Percentiles rank a stretch among this genome's conserved stretches.
phyloP scores from a whole-genome alignment of 2,797 vertebrate genomes.

The Loris lydekkerianus region DNA sequence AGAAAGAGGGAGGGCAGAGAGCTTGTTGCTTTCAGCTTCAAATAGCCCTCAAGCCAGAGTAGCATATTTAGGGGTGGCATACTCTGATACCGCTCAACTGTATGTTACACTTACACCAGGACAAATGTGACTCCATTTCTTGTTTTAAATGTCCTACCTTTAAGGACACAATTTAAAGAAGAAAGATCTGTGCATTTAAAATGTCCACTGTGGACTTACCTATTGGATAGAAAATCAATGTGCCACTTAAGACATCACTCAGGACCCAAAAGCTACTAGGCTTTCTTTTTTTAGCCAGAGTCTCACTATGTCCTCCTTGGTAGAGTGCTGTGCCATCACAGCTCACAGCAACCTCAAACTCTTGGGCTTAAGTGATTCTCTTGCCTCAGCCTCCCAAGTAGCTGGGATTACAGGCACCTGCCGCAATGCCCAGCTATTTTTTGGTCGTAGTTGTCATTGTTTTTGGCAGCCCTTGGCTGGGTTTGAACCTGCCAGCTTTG shows the following conservation, averaged over 20 bases:
- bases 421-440: too few relatives aligned
- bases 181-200: neutral
- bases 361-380: too few relatives aligned
- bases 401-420: too few relatives aligned
- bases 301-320: too few relatives aligned
- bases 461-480: too few relatives aligned
- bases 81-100: neutral
- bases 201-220: neutral
- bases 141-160: neutral
- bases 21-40: neutral
- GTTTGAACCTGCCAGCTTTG: too few relatives aligned
- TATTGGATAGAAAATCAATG: neutral
- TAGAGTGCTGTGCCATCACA: too few relatives aligned
- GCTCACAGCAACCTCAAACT: too few relatives aligned
- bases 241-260: too few relatives aligned
- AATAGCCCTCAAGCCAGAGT: accelerated
- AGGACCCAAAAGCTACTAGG: neutral
- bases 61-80: neutral
- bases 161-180: neutral
- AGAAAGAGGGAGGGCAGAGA: neutral
- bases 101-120: neutral
- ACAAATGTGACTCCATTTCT: neutral
- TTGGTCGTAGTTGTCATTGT: too few relatives aligned
- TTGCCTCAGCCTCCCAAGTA: too few relatives aligned
- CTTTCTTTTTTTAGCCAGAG: too few relatives aligned